Base-by-base conservation (phyloP, 2,113 vertebrate genomes). In the Pelmatolapia mariae region DNA sequence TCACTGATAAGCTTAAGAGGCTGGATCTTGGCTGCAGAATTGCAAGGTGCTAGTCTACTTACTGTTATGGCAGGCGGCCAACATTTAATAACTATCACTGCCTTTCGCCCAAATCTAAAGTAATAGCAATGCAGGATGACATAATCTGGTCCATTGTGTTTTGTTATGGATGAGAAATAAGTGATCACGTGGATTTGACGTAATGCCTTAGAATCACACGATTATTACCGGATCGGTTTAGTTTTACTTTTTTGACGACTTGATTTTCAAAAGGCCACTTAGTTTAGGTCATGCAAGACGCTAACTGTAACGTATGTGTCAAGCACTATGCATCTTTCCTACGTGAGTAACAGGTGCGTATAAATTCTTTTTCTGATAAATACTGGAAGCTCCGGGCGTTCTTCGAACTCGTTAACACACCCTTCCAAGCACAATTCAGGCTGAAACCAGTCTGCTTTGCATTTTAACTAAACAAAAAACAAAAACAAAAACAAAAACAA, bases 11-110 rank as follows among this genome's bases (percentile, higher is more conserved):
- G 84, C 66, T 59, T 91, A 80, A 89, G 83, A 83, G 63, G 83
- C 80, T 85, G 90, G 83, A 59, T 84, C 57, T 80, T 84, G 89
- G 80, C 91, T 92, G 87, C 79, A 87, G 84, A 82, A 90, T 81
- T 86, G 78, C 54, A 89, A 92, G 84, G 87, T 90, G 82, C 80
- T 81, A 83, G 90, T 92, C 92, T 89, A 83, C 85, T 94, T 83
- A 91, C 85, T 26, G 61, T 52, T 82, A 82, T 94, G 94, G 93
- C 94, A 93, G 71, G 26, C 78, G 43, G 91, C 94, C 95, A 95
- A 89, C 83, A 90, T 85, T 80, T 91, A 90, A 94, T 94, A 93
- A 26, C 92, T 95, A 88, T 93, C 89, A 91, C 83, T 93, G 89
- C 89, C 93, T 91, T 91, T 88, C 90, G 79, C 73, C 88, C 56